phyloP scores from a whole-genome alignment of 2,888 invertebrate species.

The Ophion obscuratus region DNA sequence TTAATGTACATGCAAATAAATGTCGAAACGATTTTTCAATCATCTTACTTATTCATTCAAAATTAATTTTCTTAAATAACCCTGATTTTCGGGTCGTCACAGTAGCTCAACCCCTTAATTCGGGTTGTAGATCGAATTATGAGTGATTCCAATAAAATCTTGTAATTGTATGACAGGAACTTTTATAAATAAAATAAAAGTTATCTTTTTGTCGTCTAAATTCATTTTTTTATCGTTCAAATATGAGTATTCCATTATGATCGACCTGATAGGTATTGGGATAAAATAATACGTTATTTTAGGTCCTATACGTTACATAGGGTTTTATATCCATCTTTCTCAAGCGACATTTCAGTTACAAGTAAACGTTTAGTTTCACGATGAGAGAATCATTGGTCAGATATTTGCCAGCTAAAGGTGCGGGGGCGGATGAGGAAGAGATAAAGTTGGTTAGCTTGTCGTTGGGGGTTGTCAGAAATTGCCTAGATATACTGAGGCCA shows the following conservation, averaged over 20 bases:
- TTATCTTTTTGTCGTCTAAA: too few species aligned
- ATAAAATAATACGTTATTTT: background rate
- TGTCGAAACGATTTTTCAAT: too few species aligned
- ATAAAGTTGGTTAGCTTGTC: background rate
- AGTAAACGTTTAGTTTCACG: slow-evolving; percentile 81
- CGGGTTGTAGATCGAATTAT: too few species aligned
- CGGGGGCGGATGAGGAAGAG: background rate
- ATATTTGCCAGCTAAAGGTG: slow-evolving; percentile 71
- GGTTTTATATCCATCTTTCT: background rate
- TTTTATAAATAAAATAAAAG: background rate
- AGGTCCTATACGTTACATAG: too few species aligned
- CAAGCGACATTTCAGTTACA: slow-evolving; percentile 70
- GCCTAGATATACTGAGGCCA: slow-evolving; percentile 81
- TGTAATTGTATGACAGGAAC: too few species aligned
- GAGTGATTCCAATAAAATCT: too few species aligned
- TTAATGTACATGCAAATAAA: too few species aligned
- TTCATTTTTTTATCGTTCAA: background rate
- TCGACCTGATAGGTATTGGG: background rate
- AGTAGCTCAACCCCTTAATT: too few species aligned
- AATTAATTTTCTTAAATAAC: too few species aligned
- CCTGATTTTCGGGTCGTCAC: too few species aligned
- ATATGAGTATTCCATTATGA: background rate
- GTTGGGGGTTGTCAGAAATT: slow-evolving; percentile 71
- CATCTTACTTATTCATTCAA: too few species aligned
- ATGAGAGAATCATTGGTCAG: slow-evolving; percentile 79